Evolutionary conservation across 2,797 vertebrate species (phyloP).

Genomic region (Pachyuromys duprasi): DNA sequence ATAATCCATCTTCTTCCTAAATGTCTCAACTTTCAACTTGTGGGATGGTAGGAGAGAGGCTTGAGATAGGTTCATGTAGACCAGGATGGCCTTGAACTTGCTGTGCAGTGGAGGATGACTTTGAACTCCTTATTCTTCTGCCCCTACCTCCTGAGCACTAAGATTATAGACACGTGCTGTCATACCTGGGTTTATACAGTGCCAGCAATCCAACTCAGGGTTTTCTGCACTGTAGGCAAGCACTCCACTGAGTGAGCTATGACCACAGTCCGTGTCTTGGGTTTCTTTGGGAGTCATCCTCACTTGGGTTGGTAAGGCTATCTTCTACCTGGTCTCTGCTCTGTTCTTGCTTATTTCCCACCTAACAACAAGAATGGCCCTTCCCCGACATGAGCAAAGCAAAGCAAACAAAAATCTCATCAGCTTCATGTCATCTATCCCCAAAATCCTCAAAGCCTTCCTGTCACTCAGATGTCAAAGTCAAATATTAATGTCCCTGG

Average conservation of each 20-base stretch:
- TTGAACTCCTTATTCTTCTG: not conserved
- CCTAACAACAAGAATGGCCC: not conserved
- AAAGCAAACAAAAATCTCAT: not conserved
- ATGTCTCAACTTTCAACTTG: constrained; percentile 29
- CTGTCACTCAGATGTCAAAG: not conserved
- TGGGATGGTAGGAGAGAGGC: not conserved
- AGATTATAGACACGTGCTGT: not conserved
- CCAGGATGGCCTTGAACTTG: not conserved
- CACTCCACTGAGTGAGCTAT: not conserved
- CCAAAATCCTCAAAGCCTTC: not conserved
- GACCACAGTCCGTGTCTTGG: not conserved
- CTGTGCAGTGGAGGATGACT: not conserved
- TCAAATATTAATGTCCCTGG: not conserved
- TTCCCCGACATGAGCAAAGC: not conserved
- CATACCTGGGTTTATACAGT: not conserved
- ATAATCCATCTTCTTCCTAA: constrained; percentile 2
- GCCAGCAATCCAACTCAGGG: not conserved
- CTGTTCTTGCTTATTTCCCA: not conserved
- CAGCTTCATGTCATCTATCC: not conserved
- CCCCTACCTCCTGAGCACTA: not conserved
- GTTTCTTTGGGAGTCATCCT: too few species aligned
- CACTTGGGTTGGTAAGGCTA: not conserved
- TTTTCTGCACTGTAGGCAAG: not conserved
- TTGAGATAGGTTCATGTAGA: not conserved
- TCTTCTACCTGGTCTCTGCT: not conserved